These are phyloP conservation scores for Acanthurus tractus DNA, from an alignment of 2,797 vertebrate genomes.

Conservation along the genomic window DNA sequence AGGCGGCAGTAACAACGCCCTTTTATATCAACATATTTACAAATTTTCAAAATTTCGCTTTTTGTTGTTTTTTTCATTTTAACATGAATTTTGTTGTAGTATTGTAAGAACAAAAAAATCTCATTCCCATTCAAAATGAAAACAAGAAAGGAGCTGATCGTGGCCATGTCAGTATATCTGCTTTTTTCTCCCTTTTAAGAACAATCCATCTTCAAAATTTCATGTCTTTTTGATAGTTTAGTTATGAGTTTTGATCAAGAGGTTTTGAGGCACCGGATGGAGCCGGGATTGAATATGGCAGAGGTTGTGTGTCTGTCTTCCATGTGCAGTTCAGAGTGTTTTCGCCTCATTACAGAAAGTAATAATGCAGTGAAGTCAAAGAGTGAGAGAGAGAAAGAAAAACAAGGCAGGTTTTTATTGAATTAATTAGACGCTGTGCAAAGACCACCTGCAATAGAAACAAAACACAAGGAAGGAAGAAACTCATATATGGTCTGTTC, in stretches of 20 bases:
- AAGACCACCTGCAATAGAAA: slow-evolving; percentile 85
- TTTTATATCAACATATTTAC: neutral
- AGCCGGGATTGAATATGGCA: slow-evolving; percentile 63
- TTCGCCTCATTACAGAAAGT: slow-evolving; percentile 87
- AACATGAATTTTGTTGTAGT: neutral
- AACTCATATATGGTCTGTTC: slow-evolving; percentile 63
- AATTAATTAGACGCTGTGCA: slow-evolving; percentile 84
- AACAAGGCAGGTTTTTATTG: slow-evolving; percentile 82
- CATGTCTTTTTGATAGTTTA: slow-evolving; percentile 41
- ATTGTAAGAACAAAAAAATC: neutral
- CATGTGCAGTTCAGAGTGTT: slow-evolving; percentile 81
- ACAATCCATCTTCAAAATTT: slow-evolving; percentile 47
- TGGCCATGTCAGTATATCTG: neutral
- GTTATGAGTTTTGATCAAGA: slow-evolving; percentile 68
- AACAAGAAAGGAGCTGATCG: neutral
- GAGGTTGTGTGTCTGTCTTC: slow-evolving; percentile 69
- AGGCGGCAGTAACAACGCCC: neutral
- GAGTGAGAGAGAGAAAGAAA: slow-evolving; percentile 72
- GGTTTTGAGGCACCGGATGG: slow-evolving; percentile 53
- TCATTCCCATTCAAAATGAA: neutral
- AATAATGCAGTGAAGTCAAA: slow-evolving; percentile 88
- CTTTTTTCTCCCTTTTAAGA: slow-evolving; percentile 14
- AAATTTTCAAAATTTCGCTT: neutral
- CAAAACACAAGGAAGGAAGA: slow-evolving; percentile 70
- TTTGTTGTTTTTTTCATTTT: neutral